phyloP scores from a whole-genome alignment of 2,797 vertebrate genomes.

The Sebastes vulpes region DNA sequence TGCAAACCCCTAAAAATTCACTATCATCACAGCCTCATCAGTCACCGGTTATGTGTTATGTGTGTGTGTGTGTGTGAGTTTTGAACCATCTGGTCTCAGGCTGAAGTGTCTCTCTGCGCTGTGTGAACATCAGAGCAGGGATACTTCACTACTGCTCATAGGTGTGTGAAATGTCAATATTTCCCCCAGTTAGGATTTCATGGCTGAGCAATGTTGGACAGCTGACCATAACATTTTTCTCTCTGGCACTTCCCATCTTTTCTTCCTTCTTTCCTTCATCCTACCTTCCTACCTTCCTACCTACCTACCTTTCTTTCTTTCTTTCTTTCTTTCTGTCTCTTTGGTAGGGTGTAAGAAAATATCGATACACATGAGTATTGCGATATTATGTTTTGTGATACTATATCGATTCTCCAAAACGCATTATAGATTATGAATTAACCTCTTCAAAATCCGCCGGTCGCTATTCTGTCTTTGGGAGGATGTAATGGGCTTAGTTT shows the following conservation, averaged over 20 bases:
- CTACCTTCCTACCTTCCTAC: no score
- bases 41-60: not conserved
- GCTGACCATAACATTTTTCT: constrained; percentile 27
- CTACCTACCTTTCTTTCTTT: accelerated
- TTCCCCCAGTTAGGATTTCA: constrained; percentile 60
- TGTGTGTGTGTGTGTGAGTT: constrained; percentile 5
- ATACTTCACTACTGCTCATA: constrained; percentile 63
- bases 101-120: constrained; percentile 50
- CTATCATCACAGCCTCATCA: constrained; percentile 27
- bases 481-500: no score
- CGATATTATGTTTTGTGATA: no score
- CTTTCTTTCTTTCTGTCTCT: not conserved
- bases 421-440: no score
- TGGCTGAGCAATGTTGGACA: constrained; percentile 45
- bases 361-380: not conserved
- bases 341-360: no score
- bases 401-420: no score
- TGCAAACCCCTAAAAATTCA: constrained; percentile 23
- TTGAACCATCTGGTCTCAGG: constrained; percentile 66
- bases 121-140: constrained; percentile 62
- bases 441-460: no score
- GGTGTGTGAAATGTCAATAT: constrained; percentile 75
- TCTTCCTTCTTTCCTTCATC: not conserved
- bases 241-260: not conserved
- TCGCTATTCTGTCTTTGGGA: no score